These are phyloP conservation scores for Rhynchotus rufescens DNA, from an alignment of 2,797 vertebrate species.

Conservation along the genomic window DNA sequence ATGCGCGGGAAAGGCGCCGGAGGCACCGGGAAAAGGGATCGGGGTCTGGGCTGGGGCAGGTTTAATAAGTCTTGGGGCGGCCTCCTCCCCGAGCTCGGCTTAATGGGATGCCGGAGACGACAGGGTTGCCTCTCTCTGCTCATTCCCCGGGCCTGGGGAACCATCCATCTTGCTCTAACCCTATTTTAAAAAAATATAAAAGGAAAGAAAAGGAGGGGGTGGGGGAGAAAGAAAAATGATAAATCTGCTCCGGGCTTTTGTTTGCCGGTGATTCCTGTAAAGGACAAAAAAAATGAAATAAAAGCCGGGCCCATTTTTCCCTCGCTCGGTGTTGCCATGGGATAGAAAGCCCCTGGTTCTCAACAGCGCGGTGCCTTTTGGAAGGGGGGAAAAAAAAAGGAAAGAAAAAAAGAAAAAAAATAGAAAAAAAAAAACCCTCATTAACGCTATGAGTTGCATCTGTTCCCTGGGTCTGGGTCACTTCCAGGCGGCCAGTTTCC, in stretches of 20 bases:
- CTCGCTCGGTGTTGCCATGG: constrained; percentile 55
- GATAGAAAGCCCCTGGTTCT: constrained; percentile 30
- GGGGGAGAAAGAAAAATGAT: constrained; percentile 70
- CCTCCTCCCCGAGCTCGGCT: constrained; percentile 38
- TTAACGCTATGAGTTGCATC: constrained; percentile 59
- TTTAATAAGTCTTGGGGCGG: not conserved
- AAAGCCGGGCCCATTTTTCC: constrained; percentile 56
- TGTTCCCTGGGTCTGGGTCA: constrained; percentile 47
- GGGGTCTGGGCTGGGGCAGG: constrained; percentile 3
- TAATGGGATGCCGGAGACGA: constrained; percentile 60
- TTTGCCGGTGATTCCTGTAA: constrained; percentile 49
- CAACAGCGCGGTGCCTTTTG: constrained; percentile 36
- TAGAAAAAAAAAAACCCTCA: not conserved
- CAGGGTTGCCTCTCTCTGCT: constrained; percentile 54
- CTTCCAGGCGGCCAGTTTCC: constrained; percentile 1
- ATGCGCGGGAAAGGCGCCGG: not conserved
- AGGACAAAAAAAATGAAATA: constrained; percentile 62
- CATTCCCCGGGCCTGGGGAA: constrained; percentile 31
- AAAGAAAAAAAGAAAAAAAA: not conserved
- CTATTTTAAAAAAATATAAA: constrained; percentile 75
- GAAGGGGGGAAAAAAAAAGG: not conserved
- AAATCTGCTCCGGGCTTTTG: constrained; percentile 67
- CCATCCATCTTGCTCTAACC: constrained; percentile 75
- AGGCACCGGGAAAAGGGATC: not conserved
- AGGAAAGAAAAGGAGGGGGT: constrained; percentile 72